Evolutionary conservation across 2,888 invertebrate species (phyloP), one percentile per base, ranked within the genome.

Genomic region (Galeruca laticollis): DNA sequence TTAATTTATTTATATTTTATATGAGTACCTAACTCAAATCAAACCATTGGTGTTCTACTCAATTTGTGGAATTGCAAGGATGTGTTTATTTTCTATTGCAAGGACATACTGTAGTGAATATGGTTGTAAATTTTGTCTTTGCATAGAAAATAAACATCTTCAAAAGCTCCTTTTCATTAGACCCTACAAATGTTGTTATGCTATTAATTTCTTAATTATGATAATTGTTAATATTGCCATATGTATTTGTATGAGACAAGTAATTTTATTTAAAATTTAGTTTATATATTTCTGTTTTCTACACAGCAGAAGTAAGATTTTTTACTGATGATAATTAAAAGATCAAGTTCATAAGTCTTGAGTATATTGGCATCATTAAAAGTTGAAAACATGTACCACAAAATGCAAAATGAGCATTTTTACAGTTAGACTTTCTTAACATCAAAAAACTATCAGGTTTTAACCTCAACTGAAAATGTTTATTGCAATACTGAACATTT

Each of bases 1-100:
- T 56, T 56, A 60, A 43, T 18, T 47, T 49, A 60, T 60, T 60
- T 47, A 60, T 56, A 56, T 31, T 56, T 31, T 56, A 56, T 56
- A 15, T 21, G 35, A 31, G 18, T 31, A 60, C 18, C n/a, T n/a
- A n/a, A n/a, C 37, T 60, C 40, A 60, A 26, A 54, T 47, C 47
- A 47, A 47, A 47, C 2, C 18, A 47, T 47, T 15, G 47, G 47
- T 47, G 47, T 47, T 47, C 47, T 47, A 18, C 18, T 15, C 47
- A 47, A 47, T 47, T 47, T 47, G 47, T 47, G 47, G 47, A 47
- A 18, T 47, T 47, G 18, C 47, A 47, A 47, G 1, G 47, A 47
- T 15, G 47, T 47, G 47, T 47, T 47, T 47, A 47, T 47, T 47
- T 47, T 18, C 47, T 47, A 9, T 47, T 47, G 9, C 47, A 2